Conservation (phyloP, 92 coral and sea anemone genomes). For the Paramuricea clavata region DNA sequence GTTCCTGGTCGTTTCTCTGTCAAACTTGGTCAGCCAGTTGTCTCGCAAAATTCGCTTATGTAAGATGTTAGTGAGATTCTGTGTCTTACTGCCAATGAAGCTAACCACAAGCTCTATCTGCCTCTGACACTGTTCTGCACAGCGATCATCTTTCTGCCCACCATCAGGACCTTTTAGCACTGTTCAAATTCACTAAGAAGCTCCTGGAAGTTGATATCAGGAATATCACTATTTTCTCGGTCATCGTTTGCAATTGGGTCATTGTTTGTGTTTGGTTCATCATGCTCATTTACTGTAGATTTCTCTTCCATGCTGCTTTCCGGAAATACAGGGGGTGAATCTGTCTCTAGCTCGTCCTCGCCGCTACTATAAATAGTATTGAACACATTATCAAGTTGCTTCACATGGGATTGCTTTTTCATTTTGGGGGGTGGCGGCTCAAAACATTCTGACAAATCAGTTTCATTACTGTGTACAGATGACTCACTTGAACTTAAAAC, state of each 20-base stretch:
- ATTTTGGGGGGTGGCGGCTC: background rate
- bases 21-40: constrained; percentile 57
- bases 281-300: background rate
- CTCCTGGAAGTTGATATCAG: background rate
- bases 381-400: background rate
- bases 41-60: constrained; percentile 45
- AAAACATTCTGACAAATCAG: too few relatives aligned
- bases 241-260: background rate
- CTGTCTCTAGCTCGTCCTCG: background rate
- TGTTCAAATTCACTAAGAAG: constrained; percentile 37
- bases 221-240: background rate
- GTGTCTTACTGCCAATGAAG: constrained; percentile 40
- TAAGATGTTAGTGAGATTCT: constrained; percentile 36
- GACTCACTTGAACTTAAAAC: background rate
- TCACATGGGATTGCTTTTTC: background rate
- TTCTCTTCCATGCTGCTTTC: too few relatives aligned
- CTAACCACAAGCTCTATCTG: constrained; percentile 48
- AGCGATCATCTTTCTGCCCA: constrained; percentile 44
- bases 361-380: background rate
- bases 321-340: too few relatives aligned
- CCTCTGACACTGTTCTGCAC: constrained; percentile 52
- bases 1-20: constrained; percentile 58
- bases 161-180: constrained; percentile 65
- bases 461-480: background rate
- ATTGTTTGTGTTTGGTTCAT: background rate